Evolutionary conservation across 2,888 invertebrate genomes (phyloP).

Genomic region (Cheilosia grossa): DNA sequence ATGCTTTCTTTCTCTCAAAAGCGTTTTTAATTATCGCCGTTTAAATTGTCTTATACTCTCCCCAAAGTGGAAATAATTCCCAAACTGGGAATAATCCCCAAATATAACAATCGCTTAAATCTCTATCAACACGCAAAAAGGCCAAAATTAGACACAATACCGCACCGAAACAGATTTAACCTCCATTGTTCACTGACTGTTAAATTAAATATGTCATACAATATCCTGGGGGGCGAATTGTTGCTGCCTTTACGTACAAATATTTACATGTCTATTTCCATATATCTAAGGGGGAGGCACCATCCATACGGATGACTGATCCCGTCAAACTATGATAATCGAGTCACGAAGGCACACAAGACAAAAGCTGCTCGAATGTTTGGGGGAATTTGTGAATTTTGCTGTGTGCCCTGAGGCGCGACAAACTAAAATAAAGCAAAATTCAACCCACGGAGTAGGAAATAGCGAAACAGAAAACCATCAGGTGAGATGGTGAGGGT

Average conservation of each 20-base stretch:
- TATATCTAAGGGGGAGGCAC: neutral
- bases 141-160: neutral
- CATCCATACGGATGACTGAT: neutral
- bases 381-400: neutral
- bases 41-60: too few relatives aligned
- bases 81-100: neutral
- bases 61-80: too few relatives aligned
- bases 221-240: neutral
- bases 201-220: slow-evolving; percentile 6
- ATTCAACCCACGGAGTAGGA: neutral
- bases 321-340: neutral
- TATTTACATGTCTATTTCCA: neutral
- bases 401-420: neutral
- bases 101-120: neutral
- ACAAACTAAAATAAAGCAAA: neutral
- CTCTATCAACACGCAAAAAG: neutral
- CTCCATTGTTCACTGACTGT: neutral
- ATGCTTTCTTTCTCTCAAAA: too few relatives aligned
- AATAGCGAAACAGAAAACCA: neutral
- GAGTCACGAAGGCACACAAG: neutral
- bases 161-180: neutral
- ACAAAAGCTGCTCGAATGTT: neutral
- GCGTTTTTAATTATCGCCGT: too few relatives aligned
- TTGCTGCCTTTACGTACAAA: neutral
- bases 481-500: neutral